Evolutionary conservation across 2,888 invertebrate genomes (phyloP).

Genomic region (Amphipoea lucens): DNA sequence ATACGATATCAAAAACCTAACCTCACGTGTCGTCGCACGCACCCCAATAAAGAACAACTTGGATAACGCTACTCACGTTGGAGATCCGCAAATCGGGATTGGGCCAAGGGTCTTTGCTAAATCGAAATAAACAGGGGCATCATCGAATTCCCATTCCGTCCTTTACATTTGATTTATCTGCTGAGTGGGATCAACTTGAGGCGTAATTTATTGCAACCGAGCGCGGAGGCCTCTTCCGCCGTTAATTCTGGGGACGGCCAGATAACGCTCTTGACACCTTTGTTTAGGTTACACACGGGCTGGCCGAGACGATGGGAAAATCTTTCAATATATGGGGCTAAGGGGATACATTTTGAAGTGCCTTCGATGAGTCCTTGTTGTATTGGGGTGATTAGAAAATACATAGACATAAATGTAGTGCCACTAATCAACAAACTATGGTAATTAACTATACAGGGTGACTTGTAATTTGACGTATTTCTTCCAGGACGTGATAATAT

Average conservation of each 20-base stretch:
- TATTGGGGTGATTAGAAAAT: neutral
- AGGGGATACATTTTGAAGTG: conserved; percentile 10
- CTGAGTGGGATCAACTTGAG: conserved; percentile 82
- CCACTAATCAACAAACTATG: neutral
- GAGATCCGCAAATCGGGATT: conserved; percentile 71
- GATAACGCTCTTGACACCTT: conserved; percentile 81
- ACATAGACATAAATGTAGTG: neutral
- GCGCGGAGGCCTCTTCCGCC: conserved; percentile 76
- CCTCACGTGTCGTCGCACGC: conserved; percentile 56
- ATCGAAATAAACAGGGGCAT: conserved; percentile 79
- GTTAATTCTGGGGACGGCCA: conserved; percentile 81
- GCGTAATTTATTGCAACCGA: conserved; percentile 83
- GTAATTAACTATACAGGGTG: neutral
- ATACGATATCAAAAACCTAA: conserved; percentile 49
- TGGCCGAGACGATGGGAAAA: conserved; percentile 33
- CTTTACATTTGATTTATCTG: conserved; percentile 87
- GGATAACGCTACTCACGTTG: conserved; percentile 74
- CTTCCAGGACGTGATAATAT: neutral
- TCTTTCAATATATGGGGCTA: conserved; percentile 41
- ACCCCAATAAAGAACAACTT: conserved; percentile 70
- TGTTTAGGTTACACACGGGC: conserved; percentile 71
- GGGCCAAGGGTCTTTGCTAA: conserved; percentile 73
- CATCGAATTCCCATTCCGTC: conserved; percentile 84
- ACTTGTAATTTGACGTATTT: neutral
- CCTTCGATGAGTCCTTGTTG: neutral